Percentiles rank a stretch among this genome's conserved stretches.
phyloP scores from a whole-genome alignment of 2,797 vertebrate genomes.

The Trematomus bernacchii region DNA sequence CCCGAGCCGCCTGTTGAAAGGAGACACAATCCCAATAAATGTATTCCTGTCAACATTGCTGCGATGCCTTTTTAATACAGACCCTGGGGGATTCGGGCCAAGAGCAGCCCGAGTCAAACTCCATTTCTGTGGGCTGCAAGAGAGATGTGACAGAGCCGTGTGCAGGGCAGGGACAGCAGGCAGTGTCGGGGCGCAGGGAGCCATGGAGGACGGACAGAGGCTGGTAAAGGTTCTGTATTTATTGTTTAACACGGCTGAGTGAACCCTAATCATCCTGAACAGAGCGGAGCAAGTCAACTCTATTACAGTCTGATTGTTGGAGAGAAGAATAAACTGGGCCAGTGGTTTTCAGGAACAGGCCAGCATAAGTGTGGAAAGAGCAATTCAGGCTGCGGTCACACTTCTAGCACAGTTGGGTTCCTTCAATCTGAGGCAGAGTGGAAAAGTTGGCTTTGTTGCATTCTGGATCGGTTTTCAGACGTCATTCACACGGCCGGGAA shows the following conservation, averaged over 20 bases:
- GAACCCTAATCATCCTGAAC: slow-evolving; percentile 37
- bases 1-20: slow-evolving; percentile 82
- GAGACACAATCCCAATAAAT: slow-evolving; percentile 86
- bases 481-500: background rate
- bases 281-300: slow-evolving; percentile 21
- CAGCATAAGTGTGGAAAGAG: slow-evolving; percentile 35
- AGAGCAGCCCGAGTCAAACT: slow-evolving; percentile 83
- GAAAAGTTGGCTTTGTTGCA: slow-evolving; percentile 8
- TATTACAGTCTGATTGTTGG: slow-evolving; percentile 37
- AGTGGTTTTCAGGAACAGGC: slow-evolving; percentile 23
- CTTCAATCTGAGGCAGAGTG: slow-evolving; percentile 5
- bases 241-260: slow-evolving; percentile 9
- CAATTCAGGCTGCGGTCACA: slow-evolving; percentile 46
- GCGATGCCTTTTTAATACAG: slow-evolving; percentile 85
- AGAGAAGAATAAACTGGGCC: slow-evolving; percentile 33
- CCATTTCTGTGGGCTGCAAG: slow-evolving; percentile 77
- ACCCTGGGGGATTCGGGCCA: slow-evolving; percentile 77
- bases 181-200: slow-evolving; percentile 34
- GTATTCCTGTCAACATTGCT: slow-evolving; percentile 88
- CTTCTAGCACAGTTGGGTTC: slow-evolving; percentile 23
- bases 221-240: slow-evolving; percentile 31
- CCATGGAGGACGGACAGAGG: slow-evolving; percentile 29
- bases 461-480: slow-evolving; percentile 25
- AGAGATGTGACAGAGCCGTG: slow-evolving; percentile 75
- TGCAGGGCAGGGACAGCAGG: slow-evolving; percentile 69